A percentile compares a stretch with the other conserved stretches of the same genome.
These are phyloP conservation scores for Botia almorhae DNA, from an alignment of 2,797 vertebrate genomes.

Conservation along the genomic window DNA sequence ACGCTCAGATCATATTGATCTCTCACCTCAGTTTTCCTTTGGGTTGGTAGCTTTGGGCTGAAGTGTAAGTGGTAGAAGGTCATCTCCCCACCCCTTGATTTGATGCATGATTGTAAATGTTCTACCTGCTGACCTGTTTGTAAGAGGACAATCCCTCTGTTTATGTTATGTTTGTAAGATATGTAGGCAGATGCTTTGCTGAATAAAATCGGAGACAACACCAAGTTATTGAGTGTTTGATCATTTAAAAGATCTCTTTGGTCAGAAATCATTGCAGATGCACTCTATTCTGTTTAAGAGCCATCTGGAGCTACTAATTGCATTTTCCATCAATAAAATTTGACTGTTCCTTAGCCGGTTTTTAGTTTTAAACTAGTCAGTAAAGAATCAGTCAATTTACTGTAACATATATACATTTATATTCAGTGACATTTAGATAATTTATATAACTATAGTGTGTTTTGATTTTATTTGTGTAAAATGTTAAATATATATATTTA, in stretches of 20 bases:
- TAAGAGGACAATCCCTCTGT: conserved; percentile 76
- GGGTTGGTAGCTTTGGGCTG: conserved; percentile 80
- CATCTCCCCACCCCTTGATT: conserved; percentile 60
- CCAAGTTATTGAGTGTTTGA: not conserved
- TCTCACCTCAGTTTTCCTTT: conserved; percentile 71
- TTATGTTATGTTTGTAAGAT: conserved; percentile 77
- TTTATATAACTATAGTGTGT: too few species aligned
- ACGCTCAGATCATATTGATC: conserved; percentile 85
- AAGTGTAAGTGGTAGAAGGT: conserved; percentile 71
- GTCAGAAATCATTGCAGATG: not conserved
- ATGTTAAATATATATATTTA: too few species aligned
- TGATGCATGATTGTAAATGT: conserved; percentile 79
- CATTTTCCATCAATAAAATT: conserved; percentile 58
- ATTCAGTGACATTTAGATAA: too few species aligned
- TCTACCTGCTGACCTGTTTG: conserved; percentile 76
- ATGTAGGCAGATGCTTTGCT: conserved; percentile 82
- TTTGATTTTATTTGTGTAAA: too few species aligned
- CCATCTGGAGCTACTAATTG: conserved; percentile 59
- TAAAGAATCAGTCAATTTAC: too few species aligned
- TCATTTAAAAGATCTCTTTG: conserved; percentile 2
- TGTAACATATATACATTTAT: too few species aligned
- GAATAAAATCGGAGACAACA: conserved; percentile 62
- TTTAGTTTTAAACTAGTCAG: not conserved
- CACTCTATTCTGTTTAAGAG: conserved; percentile 32
- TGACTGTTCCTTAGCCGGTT: conserved; percentile 29